phyloP scores from a whole-genome alignment of 2,113 vertebrate species.

The Brienomyrus longianalis region DNA sequence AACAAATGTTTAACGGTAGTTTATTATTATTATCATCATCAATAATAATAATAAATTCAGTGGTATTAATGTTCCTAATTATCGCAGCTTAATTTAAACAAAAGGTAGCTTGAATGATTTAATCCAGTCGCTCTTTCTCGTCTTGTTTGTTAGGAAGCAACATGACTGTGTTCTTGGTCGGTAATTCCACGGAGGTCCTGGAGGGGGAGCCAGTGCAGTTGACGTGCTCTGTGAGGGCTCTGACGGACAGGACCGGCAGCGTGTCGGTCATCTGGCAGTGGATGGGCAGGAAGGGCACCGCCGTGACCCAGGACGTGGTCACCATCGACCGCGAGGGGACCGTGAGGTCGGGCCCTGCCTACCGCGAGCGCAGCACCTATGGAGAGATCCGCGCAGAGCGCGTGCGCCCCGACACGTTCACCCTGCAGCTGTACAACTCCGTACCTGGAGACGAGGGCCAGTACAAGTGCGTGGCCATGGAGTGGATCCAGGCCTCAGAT shows the following conservation, averaged over 20 bases:
- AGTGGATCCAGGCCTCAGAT: constrained; percentile 73
- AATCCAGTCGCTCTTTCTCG: neutral
- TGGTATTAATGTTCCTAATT: neutral
- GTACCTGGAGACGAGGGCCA: constrained; percentile 79
- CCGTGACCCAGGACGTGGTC: constrained; percentile 63
- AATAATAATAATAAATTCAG: neutral
- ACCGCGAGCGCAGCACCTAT: constrained; percentile 76
- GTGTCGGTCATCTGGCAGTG: constrained; percentile 81
- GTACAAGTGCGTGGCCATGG: constrained; percentile 78
- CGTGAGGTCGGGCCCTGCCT: constrained; percentile 63
- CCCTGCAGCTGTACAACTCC: constrained; percentile 77
- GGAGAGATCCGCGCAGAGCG: constrained; percentile 82
- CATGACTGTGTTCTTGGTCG: constrained; percentile 78
- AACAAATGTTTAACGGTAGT: neutral
- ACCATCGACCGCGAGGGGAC: constrained; percentile 79
- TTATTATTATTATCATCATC: too few relatives aligned
- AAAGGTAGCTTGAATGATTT: neutral
- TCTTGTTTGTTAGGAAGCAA: constrained; percentile 72
- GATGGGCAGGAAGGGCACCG: constrained; percentile 64
- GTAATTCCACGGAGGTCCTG: constrained; percentile 74
- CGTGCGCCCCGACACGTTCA: constrained; percentile 65
- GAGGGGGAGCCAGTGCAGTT: constrained; percentile 82
- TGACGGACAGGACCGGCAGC: constrained; percentile 55
- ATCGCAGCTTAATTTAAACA: neutral
- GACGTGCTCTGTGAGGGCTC: constrained; percentile 69